A percentile compares a stretch with the other conserved stretches of the same genome.
These are phyloP conservation scores for Mormyrus hasselquistii DNA, from an alignment of 2,797 vertebrate genomes.

Conservation along the genomic window DNA sequence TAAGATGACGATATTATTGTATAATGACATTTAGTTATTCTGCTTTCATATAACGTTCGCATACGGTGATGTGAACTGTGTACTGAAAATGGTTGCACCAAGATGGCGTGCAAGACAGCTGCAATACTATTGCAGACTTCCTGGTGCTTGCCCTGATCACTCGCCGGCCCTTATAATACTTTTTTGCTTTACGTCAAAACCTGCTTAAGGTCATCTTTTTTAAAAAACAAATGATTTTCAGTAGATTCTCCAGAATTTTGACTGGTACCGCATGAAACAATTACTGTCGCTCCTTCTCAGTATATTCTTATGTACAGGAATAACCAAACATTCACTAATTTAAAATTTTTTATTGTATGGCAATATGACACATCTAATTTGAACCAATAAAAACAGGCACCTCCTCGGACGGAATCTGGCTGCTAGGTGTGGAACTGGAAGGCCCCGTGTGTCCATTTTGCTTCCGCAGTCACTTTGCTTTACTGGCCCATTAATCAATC, in stretches of 20 bases:
- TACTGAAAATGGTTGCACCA: not conserved
- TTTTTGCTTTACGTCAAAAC: not conserved
- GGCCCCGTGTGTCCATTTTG: not conserved
- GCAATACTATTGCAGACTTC: not conserved
- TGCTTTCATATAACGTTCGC: not conserved
- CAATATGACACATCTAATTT: not conserved
- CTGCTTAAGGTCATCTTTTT: not conserved
- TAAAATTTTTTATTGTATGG: not conserved
- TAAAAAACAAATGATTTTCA: not conserved
- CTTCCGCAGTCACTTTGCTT: conserved; percentile 4
- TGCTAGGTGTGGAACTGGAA: not conserved
- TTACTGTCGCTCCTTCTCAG: not conserved
- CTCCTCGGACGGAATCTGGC: not conserved
- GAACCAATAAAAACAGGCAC: not conserved
- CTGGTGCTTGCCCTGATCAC: not conserved
- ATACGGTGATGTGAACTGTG: no score
- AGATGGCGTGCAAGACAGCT: not conserved
- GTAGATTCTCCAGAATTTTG: not conserved
- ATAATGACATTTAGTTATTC: not conserved
- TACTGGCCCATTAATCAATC: conserved; percentile 19
- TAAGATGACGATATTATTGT: not conserved
- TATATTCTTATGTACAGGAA: not conserved
- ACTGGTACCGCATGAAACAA: not conserved
- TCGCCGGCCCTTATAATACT: not conserved
- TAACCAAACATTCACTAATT: not conserved